A percentile compares a stretch with the other conserved stretches of the same genome.
phyloP scores from a whole-genome alignment of 2,113 vertebrate genomes.

The Entomyzon cyanotis region DNA sequence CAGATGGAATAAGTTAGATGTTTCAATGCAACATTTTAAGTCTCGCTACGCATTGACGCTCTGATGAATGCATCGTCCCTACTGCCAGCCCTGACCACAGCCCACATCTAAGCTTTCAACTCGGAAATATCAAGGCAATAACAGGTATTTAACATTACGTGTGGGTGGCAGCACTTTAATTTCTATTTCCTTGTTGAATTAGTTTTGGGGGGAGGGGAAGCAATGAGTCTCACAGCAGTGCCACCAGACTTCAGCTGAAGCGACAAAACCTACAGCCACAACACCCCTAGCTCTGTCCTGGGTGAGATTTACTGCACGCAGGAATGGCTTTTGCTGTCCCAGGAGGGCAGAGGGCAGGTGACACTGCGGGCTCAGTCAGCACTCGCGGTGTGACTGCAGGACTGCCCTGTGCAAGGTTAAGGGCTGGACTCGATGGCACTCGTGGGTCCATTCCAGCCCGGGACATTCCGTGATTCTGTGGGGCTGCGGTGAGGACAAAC shows the following conservation, averaged over 20 bases:
- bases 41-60: accelerated
- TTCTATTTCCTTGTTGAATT: not conserved
- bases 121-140: not conserved
- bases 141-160: accelerated
- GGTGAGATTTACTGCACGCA: accelerated
- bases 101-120: not conserved
- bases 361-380: not conserved
- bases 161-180: not conserved
- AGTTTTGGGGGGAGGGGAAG: not conserved
- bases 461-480: accelerated
- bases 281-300: accelerated
- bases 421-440: not conserved
- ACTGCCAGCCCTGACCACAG: not conserved
- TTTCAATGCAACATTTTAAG: not conserved
- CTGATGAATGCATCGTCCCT: not conserved
- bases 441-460: not conserved
- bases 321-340: accelerated
- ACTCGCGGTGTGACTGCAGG: accelerated
- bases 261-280: not conserved
- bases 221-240: accelerated
- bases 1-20: not conserved
- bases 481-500: accelerated
- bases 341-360: not conserved
- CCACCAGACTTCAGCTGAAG: not conserved
- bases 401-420: not conserved